Base-by-base conservation (phyloP, 2,113 vertebrate genomes). In the Odontophorus gujanensis region DNA sequence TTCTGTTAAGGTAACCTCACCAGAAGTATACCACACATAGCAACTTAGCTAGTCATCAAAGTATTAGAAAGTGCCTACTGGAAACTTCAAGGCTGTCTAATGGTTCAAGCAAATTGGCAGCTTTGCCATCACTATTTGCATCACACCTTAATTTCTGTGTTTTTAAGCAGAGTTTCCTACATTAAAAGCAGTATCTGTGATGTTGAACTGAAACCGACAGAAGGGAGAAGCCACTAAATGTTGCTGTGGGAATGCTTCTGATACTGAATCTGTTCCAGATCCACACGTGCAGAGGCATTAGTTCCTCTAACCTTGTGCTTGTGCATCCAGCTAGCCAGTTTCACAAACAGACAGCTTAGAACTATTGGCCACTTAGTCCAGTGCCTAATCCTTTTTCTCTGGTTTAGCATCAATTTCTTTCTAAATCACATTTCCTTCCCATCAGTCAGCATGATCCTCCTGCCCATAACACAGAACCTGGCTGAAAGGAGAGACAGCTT, bases 401-500 rank as follows among this genome's bases (percentile, higher is more conserved):
- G 19, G 36, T 90, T 78, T 75, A 78, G 30, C 61, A 58, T 17
- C 1, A 12, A 5, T 38, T 73, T 63, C 48, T 81, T 77, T 53
- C 83, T 82, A 71, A 85, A 50, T 43, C 38, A 91, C 42, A 48
- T 67, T 94, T 92, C 82, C 72, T 88, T 81, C n/a, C 42, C 40
- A 63, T 78, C 85, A 75, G 40, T 77, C 89, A 92, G 40, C 25
- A 13, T 18, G 51, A 94, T 80, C 58, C 58, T 71, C 51, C 62
- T 73, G 58, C 38, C 65, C 1, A 1, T 65, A 62, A 62, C 34
- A 85, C 18, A 73, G 53, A 85, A 75, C 36, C 47, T 53, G 74
- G 24, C 59, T 96, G 82, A 90, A 91, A 74, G 24, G 36, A 89
- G 34, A 92, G 71, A 71, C 63, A 83, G 72, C 61, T 91, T 89